phyloP scores from a whole-genome alignment of 2,113 vertebrate species.

The Nothobranchius kuhntae region DNA sequence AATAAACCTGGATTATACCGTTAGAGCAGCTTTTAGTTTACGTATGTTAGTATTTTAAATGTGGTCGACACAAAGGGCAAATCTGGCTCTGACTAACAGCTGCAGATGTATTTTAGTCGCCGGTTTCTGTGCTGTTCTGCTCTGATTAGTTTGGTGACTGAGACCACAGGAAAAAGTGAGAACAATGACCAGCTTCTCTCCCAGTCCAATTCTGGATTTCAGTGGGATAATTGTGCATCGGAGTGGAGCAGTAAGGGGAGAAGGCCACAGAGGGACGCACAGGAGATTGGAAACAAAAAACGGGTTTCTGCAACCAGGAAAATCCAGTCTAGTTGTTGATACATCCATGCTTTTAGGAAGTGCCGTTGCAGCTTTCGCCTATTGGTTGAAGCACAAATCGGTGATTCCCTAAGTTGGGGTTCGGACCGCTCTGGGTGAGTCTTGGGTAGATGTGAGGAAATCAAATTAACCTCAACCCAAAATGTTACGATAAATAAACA shows the following conservation, averaged over 20 bases:
- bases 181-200: constrained; percentile 62
- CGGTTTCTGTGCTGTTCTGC: not conserved
- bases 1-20: constrained; percentile 48
- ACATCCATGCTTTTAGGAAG: constrained; percentile 12
- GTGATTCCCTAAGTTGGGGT: too few relatives aligned
- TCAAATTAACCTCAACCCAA: too few relatives aligned
- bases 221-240: constrained; percentile 51
- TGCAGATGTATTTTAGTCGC: too few relatives aligned
- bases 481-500: too few relatives aligned
- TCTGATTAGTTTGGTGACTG: constrained; percentile 52
- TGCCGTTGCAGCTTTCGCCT: not conserved
- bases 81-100: too few relatives aligned
- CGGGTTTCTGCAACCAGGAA: constrained; percentile 20
- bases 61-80: not conserved
- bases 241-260: constrained; percentile 30
- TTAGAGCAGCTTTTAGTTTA: constrained; percentile 28
- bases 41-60: too few relatives aligned
- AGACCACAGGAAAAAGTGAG: constrained; percentile 47
- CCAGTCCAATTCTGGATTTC: constrained; percentile 42
- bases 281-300: constrained; percentile 16
- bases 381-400: too few relatives aligned
- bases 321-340: constrained; percentile 15
- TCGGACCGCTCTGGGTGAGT: too few relatives aligned
- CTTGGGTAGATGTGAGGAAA: too few relatives aligned
- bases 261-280: constrained; percentile 3